These are phyloP conservation scores for Macrophya alboannulata DNA, from an alignment of 2,888 invertebrate species.

Conservation along the genomic window DNA sequence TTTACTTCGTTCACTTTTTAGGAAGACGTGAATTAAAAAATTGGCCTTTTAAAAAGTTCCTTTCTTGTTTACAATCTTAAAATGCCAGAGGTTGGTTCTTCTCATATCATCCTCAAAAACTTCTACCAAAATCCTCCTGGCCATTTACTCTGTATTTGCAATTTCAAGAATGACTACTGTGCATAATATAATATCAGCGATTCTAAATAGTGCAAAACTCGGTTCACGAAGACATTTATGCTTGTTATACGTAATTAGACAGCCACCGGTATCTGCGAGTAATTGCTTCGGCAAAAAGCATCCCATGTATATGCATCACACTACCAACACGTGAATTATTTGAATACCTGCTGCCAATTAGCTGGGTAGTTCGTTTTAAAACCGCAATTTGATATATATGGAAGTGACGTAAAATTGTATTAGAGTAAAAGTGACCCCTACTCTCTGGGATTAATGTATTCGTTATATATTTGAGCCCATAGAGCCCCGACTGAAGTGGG, in stretches of 20 bases:
- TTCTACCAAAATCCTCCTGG: not conserved
- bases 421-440: not conserved
- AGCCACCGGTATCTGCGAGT: not conserved
- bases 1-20: conserved; percentile 25
- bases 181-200: conserved; percentile 6
- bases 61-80: not conserved
- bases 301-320: not conserved
- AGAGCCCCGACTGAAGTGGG: not conserved
- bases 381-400: not conserved
- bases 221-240: not conserved
- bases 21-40: not conserved
- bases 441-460: not conserved
- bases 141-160: not conserved
- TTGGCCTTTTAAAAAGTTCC: conserved; percentile 16
- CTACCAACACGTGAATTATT: not conserved
- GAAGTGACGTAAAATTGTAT: not conserved
- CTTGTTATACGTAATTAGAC: not conserved
- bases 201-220: not conserved
- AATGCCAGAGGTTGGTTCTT: not conserved
- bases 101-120: not conserved
- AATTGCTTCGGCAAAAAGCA: not conserved
- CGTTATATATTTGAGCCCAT: not conserved
- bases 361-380: not conserved
- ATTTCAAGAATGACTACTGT: not conserved
- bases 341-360: not conserved